Percentiles rank a stretch among this genome's conserved stretches.
phyloP scores from a whole-genome alignment of 2,797 vertebrate genomes.

The Anabacerthia variegaticeps region DNA sequence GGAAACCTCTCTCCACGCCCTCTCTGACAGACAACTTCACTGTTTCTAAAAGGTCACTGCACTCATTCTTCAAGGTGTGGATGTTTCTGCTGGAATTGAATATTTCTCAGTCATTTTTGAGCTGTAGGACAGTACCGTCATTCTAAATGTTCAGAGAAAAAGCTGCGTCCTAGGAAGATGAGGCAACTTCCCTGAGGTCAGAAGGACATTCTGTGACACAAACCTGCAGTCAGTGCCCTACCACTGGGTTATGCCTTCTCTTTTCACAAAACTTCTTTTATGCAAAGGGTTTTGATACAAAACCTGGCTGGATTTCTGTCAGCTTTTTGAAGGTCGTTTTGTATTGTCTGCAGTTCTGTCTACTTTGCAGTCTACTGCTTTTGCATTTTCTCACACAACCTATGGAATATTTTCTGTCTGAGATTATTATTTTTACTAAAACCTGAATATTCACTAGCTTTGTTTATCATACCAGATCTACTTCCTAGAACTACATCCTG shows the following conservation, averaged over 20 bases:
- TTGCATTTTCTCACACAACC: not conserved
- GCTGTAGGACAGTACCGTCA: not conserved
- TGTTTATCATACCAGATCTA: not conserved
- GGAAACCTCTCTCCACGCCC: not conserved
- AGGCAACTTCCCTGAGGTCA: not conserved
- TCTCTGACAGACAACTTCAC: not conserved
- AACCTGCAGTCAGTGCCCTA: not conserved
- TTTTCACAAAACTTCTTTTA: not conserved
- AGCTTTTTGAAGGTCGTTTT: not conserved
- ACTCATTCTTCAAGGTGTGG: conserved; percentile 22
- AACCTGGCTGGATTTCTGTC: conserved; percentile 11
- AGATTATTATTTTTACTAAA: not conserved
- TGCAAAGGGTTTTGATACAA: conserved; percentile 17
- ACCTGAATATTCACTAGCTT: not conserved
- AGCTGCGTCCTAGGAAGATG: not conserved
- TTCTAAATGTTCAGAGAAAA: conserved; percentile 12
- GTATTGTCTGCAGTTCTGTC: not conserved
- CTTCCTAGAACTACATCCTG: not conserved
- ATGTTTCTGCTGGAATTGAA: conserved; percentile 15
- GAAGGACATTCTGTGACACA: conserved; percentile 10
- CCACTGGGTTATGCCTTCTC: not conserved
- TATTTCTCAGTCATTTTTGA: conserved; percentile 43
- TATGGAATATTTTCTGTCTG: not conserved
- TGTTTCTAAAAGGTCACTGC: not conserved
- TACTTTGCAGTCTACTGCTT: conserved; percentile 7